A percentile compares a stretch with the other conserved stretches of the same genome.
Conservation (phyloP, 2,113 vertebrate genomes). For the Talpa occidentalis region DNA sequence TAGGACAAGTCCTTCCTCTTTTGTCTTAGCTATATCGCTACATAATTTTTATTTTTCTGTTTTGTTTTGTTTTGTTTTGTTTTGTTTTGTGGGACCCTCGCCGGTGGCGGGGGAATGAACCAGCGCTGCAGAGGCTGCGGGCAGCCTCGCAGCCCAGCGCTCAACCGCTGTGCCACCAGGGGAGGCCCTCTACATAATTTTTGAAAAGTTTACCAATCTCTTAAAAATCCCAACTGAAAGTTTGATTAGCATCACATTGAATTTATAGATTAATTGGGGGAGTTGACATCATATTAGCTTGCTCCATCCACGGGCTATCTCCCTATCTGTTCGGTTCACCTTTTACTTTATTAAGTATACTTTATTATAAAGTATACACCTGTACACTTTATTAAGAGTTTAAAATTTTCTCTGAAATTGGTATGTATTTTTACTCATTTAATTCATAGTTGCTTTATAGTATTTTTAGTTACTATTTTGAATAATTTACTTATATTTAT, state of each 20-base stretch:
- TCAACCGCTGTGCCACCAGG: too few species aligned
- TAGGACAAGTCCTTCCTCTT: neutral
- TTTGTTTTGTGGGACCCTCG: too few species aligned
- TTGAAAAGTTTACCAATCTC: neutral
- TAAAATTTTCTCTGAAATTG: conserved; percentile 44
- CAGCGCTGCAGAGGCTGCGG: too few species aligned
- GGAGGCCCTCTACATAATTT: too few species aligned
- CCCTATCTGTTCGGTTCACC: conserved; percentile 22
- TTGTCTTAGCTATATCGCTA: neutral
- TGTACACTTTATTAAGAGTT: neutral
- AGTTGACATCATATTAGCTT: neutral
- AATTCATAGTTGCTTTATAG: conserved; percentile 10
- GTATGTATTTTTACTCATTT: conserved; percentile 13
- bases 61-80: too few species aligned
- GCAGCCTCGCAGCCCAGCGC: too few species aligned
- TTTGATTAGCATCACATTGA: conserved; percentile 5
- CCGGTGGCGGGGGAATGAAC: too few species aligned
- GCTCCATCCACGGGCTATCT: neutral
- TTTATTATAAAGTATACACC: neutral
- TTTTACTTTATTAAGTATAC: neutral
- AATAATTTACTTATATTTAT: conserved; percentile 18
- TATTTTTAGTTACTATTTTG: conserved; percentile 11
- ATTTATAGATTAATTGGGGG: conserved; percentile 26
- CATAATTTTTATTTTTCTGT: too few species aligned
- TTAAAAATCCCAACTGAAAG: neutral